Base-by-base conservation (phyloP, 2,113 vertebrate species). In the Alaudala cheleensis region DNA sequence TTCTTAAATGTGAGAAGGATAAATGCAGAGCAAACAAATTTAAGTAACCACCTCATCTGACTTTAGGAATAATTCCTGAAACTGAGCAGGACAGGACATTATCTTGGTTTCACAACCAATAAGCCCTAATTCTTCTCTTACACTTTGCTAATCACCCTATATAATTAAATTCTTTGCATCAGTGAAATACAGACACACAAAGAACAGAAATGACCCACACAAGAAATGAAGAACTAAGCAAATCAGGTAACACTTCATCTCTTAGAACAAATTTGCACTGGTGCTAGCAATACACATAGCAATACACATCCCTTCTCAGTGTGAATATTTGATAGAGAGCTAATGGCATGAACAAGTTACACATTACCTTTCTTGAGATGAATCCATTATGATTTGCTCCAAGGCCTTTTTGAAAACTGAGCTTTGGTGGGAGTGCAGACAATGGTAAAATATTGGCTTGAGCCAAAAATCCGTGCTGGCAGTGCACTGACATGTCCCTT, bases 401-500 rank as follows among this genome's bases (percentile, higher is more conserved):
- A 67, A 79, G 28, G 54, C 26, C 45, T 81, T 42, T 56, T 3
- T 54, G 20, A 82, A 92, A 88, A 44, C 25, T 70, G 39, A 81
- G n/a, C n/a, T 76, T 44, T 2, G 8, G 39, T n/a, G 25, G 20
- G 18, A 88, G 6, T 18, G 74, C 29, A 88, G 37, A 34, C 37
- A n/a, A 54, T 6, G 25, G n/a, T 9, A 82, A 78, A 79, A 26
- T 29, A 70, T 0, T 29, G 44, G 4, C n/a, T 84, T 5, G 26
- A 57, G 51, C 8, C 39, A 81, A 79, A 91, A 58, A 58, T 21
- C 33, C 0, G 0, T 37, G n/a, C 10, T 29, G 37, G 26, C 4
- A 6, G 42, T 5, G 12, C 33, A 20, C 24, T 4, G 78, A 13
- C 9, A 4, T 0, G 0, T 26, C 49, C 29, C 13, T 49, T 57